These are phyloP conservation scores for Eidolon dupreanum DNA, from an alignment of 2,797 vertebrate genomes.

Conservation along the genomic window DNA sequence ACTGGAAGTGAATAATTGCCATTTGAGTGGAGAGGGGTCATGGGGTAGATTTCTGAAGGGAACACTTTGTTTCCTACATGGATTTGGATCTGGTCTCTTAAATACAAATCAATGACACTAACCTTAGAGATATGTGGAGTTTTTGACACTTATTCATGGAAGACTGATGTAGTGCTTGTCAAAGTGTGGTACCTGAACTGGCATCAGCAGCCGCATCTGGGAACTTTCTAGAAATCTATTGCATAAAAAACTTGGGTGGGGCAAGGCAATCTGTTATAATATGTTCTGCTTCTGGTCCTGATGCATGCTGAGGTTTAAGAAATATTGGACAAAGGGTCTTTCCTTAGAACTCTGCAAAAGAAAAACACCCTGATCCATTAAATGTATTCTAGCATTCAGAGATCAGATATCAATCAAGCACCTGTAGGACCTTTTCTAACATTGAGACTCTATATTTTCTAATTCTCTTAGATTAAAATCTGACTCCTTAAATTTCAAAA, in stretches of 20 bases:
- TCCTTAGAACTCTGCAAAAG: neutral
- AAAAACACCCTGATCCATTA: neutral
- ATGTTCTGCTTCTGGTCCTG: neutral
- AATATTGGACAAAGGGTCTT: neutral
- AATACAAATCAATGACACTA: neutral
- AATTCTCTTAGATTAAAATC: slow-evolving; percentile 38
- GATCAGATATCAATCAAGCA: neutral
- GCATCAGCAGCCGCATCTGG: neutral
- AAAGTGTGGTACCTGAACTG: neutral
- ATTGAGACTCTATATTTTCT: slow-evolving; percentile 37
- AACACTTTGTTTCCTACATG: neutral
- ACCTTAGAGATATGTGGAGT: neutral
- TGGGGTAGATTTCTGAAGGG: neutral
- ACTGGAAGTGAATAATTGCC: neutral
- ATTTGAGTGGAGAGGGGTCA: neutral
- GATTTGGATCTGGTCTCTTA: neutral
- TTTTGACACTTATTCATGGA: neutral
- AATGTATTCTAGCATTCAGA: neutral
- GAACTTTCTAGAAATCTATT: neutral
- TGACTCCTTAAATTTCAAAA: slow-evolving; percentile 70
- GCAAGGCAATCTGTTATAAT: neutral
- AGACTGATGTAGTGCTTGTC: neutral
- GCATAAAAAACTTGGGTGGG: neutral
- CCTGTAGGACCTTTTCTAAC: neutral
- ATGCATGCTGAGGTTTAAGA: neutral